phyloP scores from a whole-genome alignment of 2,113 vertebrate genomes.

The Saccopteryx leptura region DNA sequence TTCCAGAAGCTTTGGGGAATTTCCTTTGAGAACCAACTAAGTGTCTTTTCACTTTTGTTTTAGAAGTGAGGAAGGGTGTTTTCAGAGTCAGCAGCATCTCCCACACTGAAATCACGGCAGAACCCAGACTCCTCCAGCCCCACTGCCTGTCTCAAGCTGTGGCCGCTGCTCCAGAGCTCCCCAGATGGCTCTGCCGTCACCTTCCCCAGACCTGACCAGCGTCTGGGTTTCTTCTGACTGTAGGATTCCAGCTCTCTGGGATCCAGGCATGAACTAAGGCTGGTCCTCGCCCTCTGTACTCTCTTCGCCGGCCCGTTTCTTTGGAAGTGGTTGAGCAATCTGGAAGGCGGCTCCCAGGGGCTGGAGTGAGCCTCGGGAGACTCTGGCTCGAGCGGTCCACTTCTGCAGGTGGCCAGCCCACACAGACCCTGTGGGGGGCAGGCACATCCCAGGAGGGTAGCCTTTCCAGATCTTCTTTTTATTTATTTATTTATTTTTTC shows the following conservation, averaged over 20 bases:
- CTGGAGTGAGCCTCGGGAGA: slow-evolving; percentile 76
- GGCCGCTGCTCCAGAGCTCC: not conserved
- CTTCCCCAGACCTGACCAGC: slow-evolving; percentile 12
- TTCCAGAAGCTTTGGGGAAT: slow-evolving; percentile 64
- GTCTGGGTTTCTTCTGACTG: slow-evolving; percentile 64
- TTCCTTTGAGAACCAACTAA: slow-evolving; percentile 35
- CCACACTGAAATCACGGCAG: slow-evolving; percentile 8
- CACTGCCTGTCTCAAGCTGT: not conserved
- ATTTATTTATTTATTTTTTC: too few relatives aligned
- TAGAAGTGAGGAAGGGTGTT: slow-evolving; percentile 11
- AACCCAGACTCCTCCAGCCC: not conserved
- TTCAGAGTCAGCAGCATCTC: slow-evolving; percentile 1
- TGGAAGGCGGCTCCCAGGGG: slow-evolving; percentile 73
- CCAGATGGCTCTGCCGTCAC: not conserved
- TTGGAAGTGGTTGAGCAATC: slow-evolving; percentile 77
- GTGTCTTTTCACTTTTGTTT: slow-evolving; percentile 56
- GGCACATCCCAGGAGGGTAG: slow-evolving; percentile 69
- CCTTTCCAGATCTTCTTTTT: slow-evolving; percentile 50
- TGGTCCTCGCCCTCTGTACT: slow-evolving; percentile 33
- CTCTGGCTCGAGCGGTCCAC: slow-evolving; percentile 77
- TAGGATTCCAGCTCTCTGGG: slow-evolving; percentile 71
- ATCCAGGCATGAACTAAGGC: slow-evolving; percentile 76
- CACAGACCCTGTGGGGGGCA: slow-evolving; percentile 67
- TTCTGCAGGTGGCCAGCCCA: slow-evolving; percentile 69
- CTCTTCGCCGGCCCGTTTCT: slow-evolving; percentile 71